Evolutionary conservation across 2,797 vertebrate species (phyloP).

Genomic region (Propithecus deckenii): DNA sequence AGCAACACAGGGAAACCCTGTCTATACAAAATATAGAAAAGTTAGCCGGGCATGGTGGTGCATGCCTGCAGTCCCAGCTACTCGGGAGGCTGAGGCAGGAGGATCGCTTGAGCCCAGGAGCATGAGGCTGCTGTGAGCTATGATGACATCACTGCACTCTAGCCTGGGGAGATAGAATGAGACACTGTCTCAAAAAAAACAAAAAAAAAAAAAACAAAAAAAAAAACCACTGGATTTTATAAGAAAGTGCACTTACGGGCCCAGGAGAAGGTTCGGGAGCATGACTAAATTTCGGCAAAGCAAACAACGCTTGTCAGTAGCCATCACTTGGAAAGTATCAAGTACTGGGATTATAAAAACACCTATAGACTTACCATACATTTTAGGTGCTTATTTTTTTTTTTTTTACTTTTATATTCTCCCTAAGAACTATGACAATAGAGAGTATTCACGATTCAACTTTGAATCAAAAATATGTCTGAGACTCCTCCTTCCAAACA

Average conservation of each 20-base stretch:
- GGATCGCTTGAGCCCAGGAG: neutral
- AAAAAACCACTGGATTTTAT: neutral
- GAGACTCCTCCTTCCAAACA: neutral
- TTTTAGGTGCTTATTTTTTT: neutral
- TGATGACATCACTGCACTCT: neutral
- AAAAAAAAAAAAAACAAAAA: too few relatives aligned
- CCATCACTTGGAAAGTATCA: too few relatives aligned
- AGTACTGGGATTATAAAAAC: neutral
- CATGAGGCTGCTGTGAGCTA: neutral
- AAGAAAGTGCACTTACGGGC: accelerated
- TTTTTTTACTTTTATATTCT: neutral
- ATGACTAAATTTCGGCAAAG: too few relatives aligned
- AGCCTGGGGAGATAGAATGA: neutral
- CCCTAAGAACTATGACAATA: neutral
- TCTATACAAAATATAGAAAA: neutral
- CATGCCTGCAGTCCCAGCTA: neutral
- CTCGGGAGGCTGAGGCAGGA: neutral
- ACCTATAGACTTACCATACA: neutral
- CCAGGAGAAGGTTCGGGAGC: neutral
- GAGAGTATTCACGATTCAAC: neutral
- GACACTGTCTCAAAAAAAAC: neutral
- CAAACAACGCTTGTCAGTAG: too few relatives aligned
- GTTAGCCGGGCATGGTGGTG: neutral
- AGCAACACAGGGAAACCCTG: neutral
- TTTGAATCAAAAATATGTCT: neutral